phyloP scores from a whole-genome alignment of 2,113 vertebrate genomes.

The Vidua chalybeata region DNA sequence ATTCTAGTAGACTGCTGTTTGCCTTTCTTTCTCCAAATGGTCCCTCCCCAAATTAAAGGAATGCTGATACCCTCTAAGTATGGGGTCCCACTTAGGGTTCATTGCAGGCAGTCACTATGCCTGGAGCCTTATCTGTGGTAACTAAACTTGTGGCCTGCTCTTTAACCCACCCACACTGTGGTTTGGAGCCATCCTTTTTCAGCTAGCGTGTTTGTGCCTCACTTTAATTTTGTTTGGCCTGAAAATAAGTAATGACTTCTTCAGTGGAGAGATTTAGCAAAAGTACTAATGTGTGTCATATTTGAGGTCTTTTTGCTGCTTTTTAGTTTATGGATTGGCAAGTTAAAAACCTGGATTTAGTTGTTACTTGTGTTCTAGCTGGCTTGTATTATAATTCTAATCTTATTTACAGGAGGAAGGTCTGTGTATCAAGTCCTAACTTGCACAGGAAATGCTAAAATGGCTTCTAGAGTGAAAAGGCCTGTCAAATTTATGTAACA shows the following conservation, averaged over 20 bases:
- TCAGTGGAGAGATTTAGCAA: not conserved
- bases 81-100: not conserved
- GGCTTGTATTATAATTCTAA: not conserved
- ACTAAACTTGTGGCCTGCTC: not conserved
- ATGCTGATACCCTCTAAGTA: not conserved
- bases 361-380: not conserved
- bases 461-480: not conserved
- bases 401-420: not conserved
- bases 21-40: not conserved
- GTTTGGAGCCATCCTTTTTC: slow-evolving; percentile 5
- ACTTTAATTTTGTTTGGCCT: not conserved
- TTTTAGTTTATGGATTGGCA: not conserved
- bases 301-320: not conserved
- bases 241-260: not conserved
- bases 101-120: not conserved
- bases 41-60: not conserved
- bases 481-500: not conserved
- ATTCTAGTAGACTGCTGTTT: not conserved
- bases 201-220: not conserved
- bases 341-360: not conserved
- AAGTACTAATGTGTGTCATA: not conserved
- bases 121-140: not conserved
- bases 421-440: not conserved
- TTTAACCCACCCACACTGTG: not conserved
- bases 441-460: not conserved